Percentiles rank a stretch among this genome's conserved stretches.
Evolutionary conservation across 2,888 invertebrate genomes (phyloP).

Genomic region (Plebejus anna): DNA sequence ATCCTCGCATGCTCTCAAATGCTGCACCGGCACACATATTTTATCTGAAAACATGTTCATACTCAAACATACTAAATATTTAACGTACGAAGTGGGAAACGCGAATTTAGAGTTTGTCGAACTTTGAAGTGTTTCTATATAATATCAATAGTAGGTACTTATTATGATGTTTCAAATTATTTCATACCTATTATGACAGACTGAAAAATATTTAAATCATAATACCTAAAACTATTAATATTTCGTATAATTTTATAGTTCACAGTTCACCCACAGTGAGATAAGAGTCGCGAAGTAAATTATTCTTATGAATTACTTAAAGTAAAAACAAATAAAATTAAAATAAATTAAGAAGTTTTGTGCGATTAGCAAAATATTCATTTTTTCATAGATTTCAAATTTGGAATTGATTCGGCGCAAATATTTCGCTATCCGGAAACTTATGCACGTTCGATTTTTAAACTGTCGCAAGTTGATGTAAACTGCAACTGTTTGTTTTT

Average conservation of each 20-base stretch:
- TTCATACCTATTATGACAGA: not conserved
- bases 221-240: too few relatives aligned
- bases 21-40: constrained; percentile 86
- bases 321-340: too few relatives aligned
- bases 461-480: not conserved
- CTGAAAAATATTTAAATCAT: too few relatives aligned
- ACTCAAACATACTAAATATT: not conserved
- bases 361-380: too few relatives aligned
- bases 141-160: too few relatives aligned
- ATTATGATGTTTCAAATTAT: not conserved
- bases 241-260: too few relatives aligned
- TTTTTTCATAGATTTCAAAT: not conserved
- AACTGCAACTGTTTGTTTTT: not conserved
- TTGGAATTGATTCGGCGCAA: not conserved
- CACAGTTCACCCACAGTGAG: too few relatives aligned
- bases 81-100: not conserved
- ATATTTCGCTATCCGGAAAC: not conserved
- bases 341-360: too few relatives aligned
- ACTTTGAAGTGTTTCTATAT: too few relatives aligned
- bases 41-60: constrained; percentile 74
- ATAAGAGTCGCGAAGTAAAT: not conserved
- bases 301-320: not conserved
- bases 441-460: not conserved
- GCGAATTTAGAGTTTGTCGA: not conserved
- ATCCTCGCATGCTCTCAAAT: constrained; percentile 81